Base-by-base conservation (phyloP, 2,888 invertebrate species). In the Microctonus brassicae region DNA sequence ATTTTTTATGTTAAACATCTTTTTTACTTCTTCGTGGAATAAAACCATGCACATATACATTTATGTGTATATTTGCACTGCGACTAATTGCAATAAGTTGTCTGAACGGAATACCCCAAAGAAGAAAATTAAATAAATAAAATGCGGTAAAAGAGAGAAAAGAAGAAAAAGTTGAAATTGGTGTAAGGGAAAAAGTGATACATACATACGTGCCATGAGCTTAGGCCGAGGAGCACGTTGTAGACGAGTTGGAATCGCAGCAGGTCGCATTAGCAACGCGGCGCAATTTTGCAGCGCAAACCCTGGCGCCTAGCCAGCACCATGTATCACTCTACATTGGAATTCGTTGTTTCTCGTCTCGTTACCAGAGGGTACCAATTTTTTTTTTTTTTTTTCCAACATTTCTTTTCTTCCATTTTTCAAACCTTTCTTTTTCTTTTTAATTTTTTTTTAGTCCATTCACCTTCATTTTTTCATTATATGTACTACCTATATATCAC, bases 261-360 rank as follows among this genome's bases (percentile, higher is more conserved):
- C 78, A 73, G 78, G 81, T 77, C 77, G 78, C 81, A 82, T 83
- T 83, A 82, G 81, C 81, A 79, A 78, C 79, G 79, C 69, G 73
- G 75, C 71, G 82, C 83, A 82, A 83, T 83, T 83, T 83, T 80
- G 79, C 83, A 83, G 80, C 80, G 81, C 79, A 82, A 82, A 82
- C 78, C 79, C 81, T 83, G 83, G 83, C 83, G 77, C 67, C 70
- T 77, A 73, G 83, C 83, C 83, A 83, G 79, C 72, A 74, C 79
- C 83, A 82, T 83, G 83, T 83, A 83, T 83, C 83, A 83, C 81
- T 81, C 81, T 76, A 80, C 83, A 83, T 83, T 77, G 83, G 83
- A 83, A 83, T 83, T 82, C 83, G 82, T 83, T 83, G 83, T 83
- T 83, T 82, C 82, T 79, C 82, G 83, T 83, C 83, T 83, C 82